Percentiles rank a stretch among this genome's conserved stretches.
Conservation (phyloP, 2,113 vertebrate genomes). For the Trichechus manatus region DNA sequence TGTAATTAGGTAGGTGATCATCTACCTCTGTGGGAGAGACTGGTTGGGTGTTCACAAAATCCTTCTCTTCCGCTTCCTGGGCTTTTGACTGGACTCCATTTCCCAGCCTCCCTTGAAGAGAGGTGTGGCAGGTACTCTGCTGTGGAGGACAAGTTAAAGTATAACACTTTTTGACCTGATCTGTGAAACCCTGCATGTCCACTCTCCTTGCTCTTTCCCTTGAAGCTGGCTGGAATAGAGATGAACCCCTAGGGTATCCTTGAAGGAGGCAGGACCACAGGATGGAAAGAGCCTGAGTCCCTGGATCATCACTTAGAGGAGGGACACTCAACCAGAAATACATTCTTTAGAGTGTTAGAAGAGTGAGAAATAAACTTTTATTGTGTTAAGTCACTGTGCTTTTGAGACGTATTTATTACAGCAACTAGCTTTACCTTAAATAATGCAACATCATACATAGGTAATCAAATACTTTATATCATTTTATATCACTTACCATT, state of each 20-base stretch:
- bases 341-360: not conserved
- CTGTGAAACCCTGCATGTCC: not conserved
- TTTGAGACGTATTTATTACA: not conserved
- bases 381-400: not conserved
- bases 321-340: not conserved
- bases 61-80: not conserved
- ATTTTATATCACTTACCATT: not conserved
- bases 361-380: not conserved
- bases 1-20: not conserved
- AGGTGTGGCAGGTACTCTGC: not conserved
- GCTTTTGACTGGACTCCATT: not conserved
- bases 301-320: not conserved
- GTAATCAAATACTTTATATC: conserved; percentile 42
- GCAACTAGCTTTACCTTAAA: not conserved
- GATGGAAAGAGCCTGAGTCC: not conserved
- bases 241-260: not conserved
- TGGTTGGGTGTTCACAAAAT: not conserved
- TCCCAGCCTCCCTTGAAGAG: not conserved
- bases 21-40: not conserved
- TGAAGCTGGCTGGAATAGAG: not conserved
- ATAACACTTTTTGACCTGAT: not conserved
- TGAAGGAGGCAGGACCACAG: not conserved
- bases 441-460: not conserved
- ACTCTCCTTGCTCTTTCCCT: not conserved
- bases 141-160: not conserved